Base-by-base conservation (phyloP, 2,113 vertebrate species). In the Tupaia chinensis region DNA sequence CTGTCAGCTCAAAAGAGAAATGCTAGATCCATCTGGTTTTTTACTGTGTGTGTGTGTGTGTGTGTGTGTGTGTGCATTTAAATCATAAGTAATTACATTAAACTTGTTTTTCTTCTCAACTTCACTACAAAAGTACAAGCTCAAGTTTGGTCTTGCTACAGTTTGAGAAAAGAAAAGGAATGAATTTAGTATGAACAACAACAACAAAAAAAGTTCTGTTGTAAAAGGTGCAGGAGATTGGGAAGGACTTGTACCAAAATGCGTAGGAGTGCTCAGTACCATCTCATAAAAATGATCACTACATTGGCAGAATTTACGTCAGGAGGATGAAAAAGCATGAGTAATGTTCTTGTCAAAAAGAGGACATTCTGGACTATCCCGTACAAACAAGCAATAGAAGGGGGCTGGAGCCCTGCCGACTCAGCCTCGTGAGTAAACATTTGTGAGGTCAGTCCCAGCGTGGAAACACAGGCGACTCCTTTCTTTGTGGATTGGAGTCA, bases 1-100 rank as follows among this genome's bases (percentile, higher is more conserved):
- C 83, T 74, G 56, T 81, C 91, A 84, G 27, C 25, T 96, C 95
- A 89, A 87, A 87, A 65, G 94, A 97, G 56, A 88, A 89, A 44
- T 79, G 63, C 68, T 92, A 70, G 56, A 87, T 65, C 80, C 17
- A 92, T 34, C 74, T 94, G 94, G 16, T 11, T 96, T n/a, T 66
- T 85, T 72, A 72, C 58, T 61, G 74, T 87, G 29, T 82, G 3
- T 34, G 14, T 66, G 23, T 73, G 34, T 82, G 16, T 61, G 5
- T 78, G 81, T 23, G 25, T 23, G 11, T 72, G 17, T 84, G 22
- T 7, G 60, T 25, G 86, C 82, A 34, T 93, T 44, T 81, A 93
- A 87, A 69, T 81, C 3, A 0, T 77, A 96, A 77, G 22, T 82
- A 73, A 74, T 76, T 65, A 95, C 95, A 93, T 11, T 91, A 86